These are phyloP conservation scores for Haliclona indistincta DNA, from an alignment of 37 sponge, comb jelly and placozoan species.

Conservation along the genomic window DNA sequence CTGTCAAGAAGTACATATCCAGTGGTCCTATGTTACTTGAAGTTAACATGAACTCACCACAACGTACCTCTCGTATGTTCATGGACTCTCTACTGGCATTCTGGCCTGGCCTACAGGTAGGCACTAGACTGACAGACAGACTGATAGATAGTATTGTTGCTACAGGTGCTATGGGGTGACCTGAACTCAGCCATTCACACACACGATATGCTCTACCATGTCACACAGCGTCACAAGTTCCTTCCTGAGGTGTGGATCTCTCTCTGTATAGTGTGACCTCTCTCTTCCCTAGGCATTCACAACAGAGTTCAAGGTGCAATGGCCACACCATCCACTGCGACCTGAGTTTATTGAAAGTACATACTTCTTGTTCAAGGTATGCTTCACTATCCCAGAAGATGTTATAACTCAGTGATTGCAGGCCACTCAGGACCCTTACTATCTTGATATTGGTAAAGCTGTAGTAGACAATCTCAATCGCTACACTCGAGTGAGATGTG, in stretches of 20 bases:
- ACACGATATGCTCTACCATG: slow-evolving; percentile 81
- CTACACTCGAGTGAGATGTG: slow-evolving; percentile 84
- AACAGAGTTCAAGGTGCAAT: slow-evolving; percentile 77
- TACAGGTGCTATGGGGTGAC: slow-evolving; percentile 80
- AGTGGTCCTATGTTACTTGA: slow-evolving; percentile 72
- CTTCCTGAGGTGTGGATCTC: slow-evolving; percentile 71
- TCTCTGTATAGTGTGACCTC: neutral
- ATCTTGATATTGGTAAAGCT: slow-evolving; percentile 81
- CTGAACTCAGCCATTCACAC: slow-evolving; percentile 67
- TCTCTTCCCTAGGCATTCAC: slow-evolving; percentile 73
- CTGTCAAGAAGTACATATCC: slow-evolving; percentile 74
- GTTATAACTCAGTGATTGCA: no score
- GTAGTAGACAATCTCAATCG: slow-evolving; percentile 75
- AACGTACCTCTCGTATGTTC: slow-evolving; percentile 42
- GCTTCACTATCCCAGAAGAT: no score
- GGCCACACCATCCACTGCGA: slow-evolving; percentile 91
- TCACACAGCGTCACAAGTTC: slow-evolving; percentile 75
- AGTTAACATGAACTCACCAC: slow-evolving; percentile 79
- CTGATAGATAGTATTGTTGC: neutral
- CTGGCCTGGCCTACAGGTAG: slow-evolving; percentile 98
- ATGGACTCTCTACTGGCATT: slow-evolving; percentile 96
- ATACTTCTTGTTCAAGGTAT: slow-evolving; percentile 87
- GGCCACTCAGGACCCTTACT: slow-evolving; percentile 89
- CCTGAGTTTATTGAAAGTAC: slow-evolving; percentile 98
- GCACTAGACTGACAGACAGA: neutral